Evolutionary conservation across 2,113 vertebrate species (phyloP).

Genomic region (Bettongia penicillata): DNA sequence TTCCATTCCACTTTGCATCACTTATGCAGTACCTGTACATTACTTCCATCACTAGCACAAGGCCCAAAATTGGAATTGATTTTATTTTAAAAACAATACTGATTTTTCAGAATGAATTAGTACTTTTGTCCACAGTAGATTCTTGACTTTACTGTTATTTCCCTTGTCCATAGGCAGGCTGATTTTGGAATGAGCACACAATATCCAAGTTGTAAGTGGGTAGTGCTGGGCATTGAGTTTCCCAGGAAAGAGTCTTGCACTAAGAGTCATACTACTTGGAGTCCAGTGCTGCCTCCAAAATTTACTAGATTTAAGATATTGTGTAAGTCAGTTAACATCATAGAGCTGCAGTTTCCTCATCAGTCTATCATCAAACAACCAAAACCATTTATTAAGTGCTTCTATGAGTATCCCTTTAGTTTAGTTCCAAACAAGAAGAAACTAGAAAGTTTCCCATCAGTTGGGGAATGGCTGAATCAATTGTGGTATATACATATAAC

Average conservation of each 20-base stretch:
- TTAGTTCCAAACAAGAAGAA: neutral
- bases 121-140: slow-evolving; percentile 35
- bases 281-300: neutral
- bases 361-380: neutral
- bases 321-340: neutral
- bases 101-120: slow-evolving; percentile 49
- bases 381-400: neutral
- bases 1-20: slow-evolving; percentile 47
- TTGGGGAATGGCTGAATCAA: neutral
- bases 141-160: slow-evolving; percentile 50
- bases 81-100: slow-evolving; percentile 38
- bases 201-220: neutral
- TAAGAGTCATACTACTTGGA: neutral
- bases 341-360: neutral
- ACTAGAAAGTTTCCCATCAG: neutral
- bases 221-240: neutral
- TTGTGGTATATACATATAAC: neutral
- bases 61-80: slow-evolving; percentile 22
- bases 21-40: slow-evolving; percentile 16
- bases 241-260: neutral
- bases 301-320: neutral
- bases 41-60: slow-evolving; percentile 6
- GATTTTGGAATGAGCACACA: slow-evolving; percentile 27
- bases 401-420: neutral
- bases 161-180: neutral